Conservation (phyloP, 2,888 invertebrate species). For the Opisthograptis luteolata region DNA sequence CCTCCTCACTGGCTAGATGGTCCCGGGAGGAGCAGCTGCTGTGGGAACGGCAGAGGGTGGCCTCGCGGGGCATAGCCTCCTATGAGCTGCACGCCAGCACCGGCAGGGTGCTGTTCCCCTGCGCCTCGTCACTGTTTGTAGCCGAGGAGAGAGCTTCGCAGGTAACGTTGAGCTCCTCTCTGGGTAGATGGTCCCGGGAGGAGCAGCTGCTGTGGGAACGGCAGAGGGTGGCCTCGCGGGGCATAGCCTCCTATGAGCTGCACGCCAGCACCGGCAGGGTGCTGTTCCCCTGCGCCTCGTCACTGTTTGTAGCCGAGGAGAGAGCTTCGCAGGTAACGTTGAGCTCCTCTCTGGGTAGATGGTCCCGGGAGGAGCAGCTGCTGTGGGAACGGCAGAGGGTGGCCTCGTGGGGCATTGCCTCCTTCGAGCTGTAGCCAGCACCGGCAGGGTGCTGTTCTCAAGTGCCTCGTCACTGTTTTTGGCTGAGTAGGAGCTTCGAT, state of each 20-base stretch:
- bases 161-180: too few species aligned
- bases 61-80: slow-evolving; percentile 97
- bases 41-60: slow-evolving; percentile 95
- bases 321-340: slow-evolving; percentile 63
- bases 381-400: too few species aligned
- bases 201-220: slow-evolving; percentile 96
- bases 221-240: slow-evolving; percentile 95
- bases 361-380: too few species aligned
- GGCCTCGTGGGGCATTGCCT: too few species aligned
- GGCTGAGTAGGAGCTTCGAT: too few species aligned
- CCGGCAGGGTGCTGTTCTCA: too few species aligned
- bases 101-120: slow-evolving; percentile 95
- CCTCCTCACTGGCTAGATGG: too few species aligned
- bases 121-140: slow-evolving; percentile 94
- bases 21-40: slow-evolving; percentile 95
- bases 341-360: too few species aligned
- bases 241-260: slow-evolving; percentile 96
- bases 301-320: slow-evolving; percentile 91
- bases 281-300: slow-evolving; percentile 95
- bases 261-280: slow-evolving; percentile 92
- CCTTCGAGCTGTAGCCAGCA: too few species aligned
- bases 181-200: slow-evolving; percentile 91
- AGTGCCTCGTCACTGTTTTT: too few species aligned
- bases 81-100: slow-evolving; percentile 93
- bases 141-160: slow-evolving; percentile 82